Percentiles rank a stretch among this genome's conserved stretches.
Evolutionary conservation across 2,888 invertebrate species (phyloP).

Genomic region (Pristionchus entomophagus): DNA sequence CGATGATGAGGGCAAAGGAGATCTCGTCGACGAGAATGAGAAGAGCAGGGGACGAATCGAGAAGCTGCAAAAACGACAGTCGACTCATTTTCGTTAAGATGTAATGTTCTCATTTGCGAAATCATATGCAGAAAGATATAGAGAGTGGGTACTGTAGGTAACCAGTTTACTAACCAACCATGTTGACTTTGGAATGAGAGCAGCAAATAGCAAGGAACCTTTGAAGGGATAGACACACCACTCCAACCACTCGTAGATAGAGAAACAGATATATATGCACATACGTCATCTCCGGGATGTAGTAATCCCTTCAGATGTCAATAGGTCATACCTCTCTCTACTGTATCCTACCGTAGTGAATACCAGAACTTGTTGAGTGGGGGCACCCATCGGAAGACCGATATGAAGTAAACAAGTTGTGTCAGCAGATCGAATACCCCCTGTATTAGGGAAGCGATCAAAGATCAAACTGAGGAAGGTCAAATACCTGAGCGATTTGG

Average conservation of each 20-base stretch:
- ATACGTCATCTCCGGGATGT: slow-evolving; percentile 28
- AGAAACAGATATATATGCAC: slow-evolving; percentile 20
- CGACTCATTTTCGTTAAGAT: too few relatives aligned
- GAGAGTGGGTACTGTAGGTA: too few relatives aligned
- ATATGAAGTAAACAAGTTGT: slow-evolving; percentile 15
- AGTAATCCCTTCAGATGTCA: not conserved
- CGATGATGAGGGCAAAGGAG: not conserved
- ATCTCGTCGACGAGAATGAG: not conserved
- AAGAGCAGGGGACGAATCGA: not conserved
- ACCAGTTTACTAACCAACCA: not conserved
- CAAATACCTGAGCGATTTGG: not conserved
- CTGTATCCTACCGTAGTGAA: not conserved
- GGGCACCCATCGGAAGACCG: slow-evolving; percentile 21
- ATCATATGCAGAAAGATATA: too few relatives aligned
- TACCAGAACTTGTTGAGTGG: slow-evolving; percentile 25
- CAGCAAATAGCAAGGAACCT: not conserved
- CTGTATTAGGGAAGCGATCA: not conserved
- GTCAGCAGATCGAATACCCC: not conserved
- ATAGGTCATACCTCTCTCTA: not conserved
- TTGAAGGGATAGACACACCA: slow-evolving; percentile 12
- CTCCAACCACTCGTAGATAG: slow-evolving; percentile 14
- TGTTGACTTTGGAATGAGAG: not conserved
- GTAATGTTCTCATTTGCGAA: too few relatives aligned
- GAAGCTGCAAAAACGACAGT: too few relatives aligned
- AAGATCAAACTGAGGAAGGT: not conserved